Conservation (phyloP, 2,888 invertebrate species). For the Heliconius ismenius region DNA sequence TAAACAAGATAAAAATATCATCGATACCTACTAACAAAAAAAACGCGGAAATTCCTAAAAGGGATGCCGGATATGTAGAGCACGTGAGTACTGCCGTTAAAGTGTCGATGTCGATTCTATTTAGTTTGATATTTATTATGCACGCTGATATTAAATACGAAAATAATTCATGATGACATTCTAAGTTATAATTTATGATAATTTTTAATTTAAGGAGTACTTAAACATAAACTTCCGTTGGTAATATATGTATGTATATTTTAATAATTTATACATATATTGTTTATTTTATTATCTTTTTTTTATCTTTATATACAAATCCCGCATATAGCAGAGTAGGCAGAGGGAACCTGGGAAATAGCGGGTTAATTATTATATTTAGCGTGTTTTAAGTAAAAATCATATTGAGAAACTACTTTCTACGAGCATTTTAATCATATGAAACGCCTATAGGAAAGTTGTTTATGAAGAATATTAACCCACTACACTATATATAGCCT, state of each 20-base stretch:
- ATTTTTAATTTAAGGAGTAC: neutral
- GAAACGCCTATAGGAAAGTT: constrained; percentile 2
- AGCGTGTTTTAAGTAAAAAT: neutral
- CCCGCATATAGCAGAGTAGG: too few relatives aligned
- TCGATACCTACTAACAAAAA: neutral
- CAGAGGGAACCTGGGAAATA: too few relatives aligned
- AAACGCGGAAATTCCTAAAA: neutral
- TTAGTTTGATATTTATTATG: neutral
- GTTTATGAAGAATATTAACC: constrained; percentile 14
- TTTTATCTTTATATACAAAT: neutral
- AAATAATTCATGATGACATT: neutral
- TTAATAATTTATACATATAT: neutral
- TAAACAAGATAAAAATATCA: neutral
- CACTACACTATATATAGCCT: constrained; percentile 12
- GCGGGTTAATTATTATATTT: neutral
- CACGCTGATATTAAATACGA: neutral
- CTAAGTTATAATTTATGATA: too few relatives aligned
- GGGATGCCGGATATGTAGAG: neutral
- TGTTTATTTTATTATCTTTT: neutral
- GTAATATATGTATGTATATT: neutral
- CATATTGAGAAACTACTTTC: constrained; percentile 2
- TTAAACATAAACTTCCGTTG: neutral
- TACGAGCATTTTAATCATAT: neutral
- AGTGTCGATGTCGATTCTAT: neutral
- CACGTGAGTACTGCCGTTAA: neutral